Evolutionary conservation across 2,888 invertebrate species (phyloP).

Genomic region (Latrodectus hesperus): DNA sequence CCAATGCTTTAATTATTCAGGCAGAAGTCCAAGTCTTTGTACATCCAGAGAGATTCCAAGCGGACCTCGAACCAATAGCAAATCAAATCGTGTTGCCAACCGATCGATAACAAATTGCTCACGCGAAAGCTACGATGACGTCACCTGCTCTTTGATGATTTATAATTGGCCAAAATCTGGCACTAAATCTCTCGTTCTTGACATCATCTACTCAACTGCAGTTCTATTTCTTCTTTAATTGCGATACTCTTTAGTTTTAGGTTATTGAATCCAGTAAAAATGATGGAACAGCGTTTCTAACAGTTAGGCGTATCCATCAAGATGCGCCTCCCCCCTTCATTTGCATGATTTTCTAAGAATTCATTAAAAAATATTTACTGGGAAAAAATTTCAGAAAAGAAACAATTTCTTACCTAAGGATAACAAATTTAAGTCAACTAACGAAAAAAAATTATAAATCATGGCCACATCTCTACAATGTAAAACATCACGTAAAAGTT

Average conservation of each 20-base stretch:
- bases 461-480: too few species aligned
- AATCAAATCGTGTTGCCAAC: slow-evolving; percentile 68
- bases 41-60: slow-evolving; percentile 48
- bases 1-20: slow-evolving; percentile 69
- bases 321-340: too few species aligned
- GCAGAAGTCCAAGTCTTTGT: slow-evolving; percentile 69
- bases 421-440: too few species aligned
- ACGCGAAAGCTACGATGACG: slow-evolving; percentile 69
- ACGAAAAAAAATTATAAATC: not conserved
- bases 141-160: slow-evolving; percentile 69
- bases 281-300: slow-evolving; percentile 14
- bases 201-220: slow-evolving; percentile 48
- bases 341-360: too few species aligned
- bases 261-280: slow-evolving; percentile 41
- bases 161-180: slow-evolving; percentile 70
- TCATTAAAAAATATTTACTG: too few species aligned
- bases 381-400: too few species aligned
- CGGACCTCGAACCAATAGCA: slow-evolving; percentile 68
- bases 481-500: too few species aligned
- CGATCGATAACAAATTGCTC: slow-evolving; percentile 70
- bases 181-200: slow-evolving; percentile 62
- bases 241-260: slow-evolving; percentile 25
- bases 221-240: slow-evolving; percentile 63
- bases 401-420: too few species aligned
- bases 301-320: not conserved